Conservation (phyloP, 2,113 vertebrate species). For the Xerus inauris region DNA sequence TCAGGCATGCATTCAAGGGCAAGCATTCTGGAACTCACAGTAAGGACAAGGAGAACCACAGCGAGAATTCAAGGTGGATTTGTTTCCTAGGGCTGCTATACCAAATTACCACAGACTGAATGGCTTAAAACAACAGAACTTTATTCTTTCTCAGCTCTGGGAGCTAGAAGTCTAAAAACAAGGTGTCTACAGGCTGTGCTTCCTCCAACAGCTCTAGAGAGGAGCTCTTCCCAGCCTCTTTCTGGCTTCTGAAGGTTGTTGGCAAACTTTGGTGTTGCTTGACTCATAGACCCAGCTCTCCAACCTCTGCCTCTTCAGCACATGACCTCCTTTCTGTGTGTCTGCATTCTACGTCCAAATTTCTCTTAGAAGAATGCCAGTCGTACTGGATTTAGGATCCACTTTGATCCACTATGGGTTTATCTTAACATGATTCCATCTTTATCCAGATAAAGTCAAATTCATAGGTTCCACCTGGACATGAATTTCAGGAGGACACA, state of each 20-base stretch:
- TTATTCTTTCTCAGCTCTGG: not conserved
- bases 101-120: not conserved
- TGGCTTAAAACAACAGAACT: not conserved
- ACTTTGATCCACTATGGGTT: not conserved
- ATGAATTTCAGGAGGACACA: not conserved
- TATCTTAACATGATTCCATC: not conserved
- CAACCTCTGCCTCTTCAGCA: too few species aligned
- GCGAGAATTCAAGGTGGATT: not conserved
- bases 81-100: not conserved
- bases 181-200: fast-evolving
- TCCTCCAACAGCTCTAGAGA: not conserved
- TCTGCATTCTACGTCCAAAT: not conserved
- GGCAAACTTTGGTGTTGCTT: not conserved
- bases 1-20: fast-evolving
- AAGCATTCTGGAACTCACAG: not conserved
- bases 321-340: not conserved
- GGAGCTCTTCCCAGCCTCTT: not conserved
- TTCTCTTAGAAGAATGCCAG: not conserved
- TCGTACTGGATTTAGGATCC: not conserved
- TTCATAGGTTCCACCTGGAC: not conserved
- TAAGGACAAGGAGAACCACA: not conserved
- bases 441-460: not conserved
- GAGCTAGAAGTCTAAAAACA: not conserved
- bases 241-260: not conserved
- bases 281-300: too few species aligned